Evolutionary conservation across 2,797 vertebrate genomes (phyloP), one percentile per base, ranked within the genome.

Genomic region (Orestias chungarensis): DNA sequence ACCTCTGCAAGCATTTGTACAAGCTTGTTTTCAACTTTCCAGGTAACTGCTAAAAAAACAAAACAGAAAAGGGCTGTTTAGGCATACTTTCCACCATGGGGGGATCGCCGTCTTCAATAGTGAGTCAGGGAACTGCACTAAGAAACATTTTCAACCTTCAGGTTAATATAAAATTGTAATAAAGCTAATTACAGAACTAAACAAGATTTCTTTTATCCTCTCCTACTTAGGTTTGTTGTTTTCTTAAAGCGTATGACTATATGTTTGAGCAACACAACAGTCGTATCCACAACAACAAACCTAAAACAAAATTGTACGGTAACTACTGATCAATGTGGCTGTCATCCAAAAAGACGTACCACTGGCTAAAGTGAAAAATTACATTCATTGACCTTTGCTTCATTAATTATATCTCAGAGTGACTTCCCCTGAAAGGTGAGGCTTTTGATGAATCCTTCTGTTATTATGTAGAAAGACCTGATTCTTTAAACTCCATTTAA

Each of bases 321-420:
- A n/a, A n/a, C n/a, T n/a, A n/a, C n/a, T n/a, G n/a, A 25, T 0
- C 35, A 61, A 12, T 6, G 20, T 50, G 71, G 66, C 49, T 52
- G 49, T 50, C 20, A 18, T 29, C 5, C 10, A 11, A 73, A 65
- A 4, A 76, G 82, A 87, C 70, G 78, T 71, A 79, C 54, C 29
- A 2, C 18, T 20, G 64, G 55, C 73, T 50, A 73, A 27, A 17
- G 54, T 55, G 54, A 25, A 27, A 55, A 27, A 55, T 17, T 18
- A 55, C 17, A 9, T 3, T 1, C 17, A 29, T 55, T 3, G 18
- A 17, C 14, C 12, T 44, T 15, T 44, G 43, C 43, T 17, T 44
- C 43, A 44, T 17, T 44, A 44, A 15, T 15, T 15, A 4, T 44
- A 42, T 42, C 43, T 44, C 43, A 44, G 43, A 44, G 5, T 44